These are phyloP conservation scores for Phymorhynchus buccinoides DNA, from an alignment of 1,140 invertebrate species.

Conservation along the genomic window DNA sequence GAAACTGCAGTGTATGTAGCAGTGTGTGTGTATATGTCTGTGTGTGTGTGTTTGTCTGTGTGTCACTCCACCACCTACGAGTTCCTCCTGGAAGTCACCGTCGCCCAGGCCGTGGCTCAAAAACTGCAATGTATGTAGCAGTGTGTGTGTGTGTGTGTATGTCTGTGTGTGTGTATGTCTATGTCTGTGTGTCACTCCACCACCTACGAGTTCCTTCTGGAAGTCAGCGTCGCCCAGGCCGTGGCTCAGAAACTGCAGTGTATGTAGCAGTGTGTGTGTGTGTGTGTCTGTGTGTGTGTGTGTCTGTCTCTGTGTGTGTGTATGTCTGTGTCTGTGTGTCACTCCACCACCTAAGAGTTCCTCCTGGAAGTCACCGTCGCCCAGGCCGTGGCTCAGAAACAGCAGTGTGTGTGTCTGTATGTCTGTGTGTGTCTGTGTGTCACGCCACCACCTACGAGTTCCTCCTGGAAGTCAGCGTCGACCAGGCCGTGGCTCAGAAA, in stretches of 20 bases:
- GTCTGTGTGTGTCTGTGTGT: too few species aligned
- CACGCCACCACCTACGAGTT: conserved; percentile 86
- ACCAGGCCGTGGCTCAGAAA: conserved; percentile 93
- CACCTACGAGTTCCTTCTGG: too few species aligned
- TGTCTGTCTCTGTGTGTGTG: neutral
- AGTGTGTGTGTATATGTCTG: too few species aligned
- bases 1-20: conserved; percentile 89
- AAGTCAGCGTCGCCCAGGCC: too few species aligned
- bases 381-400: conserved; percentile 80
- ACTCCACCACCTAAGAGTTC: conserved; percentile 82
- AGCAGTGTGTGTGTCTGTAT: too few species aligned
- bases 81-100: conserved; percentile 88
- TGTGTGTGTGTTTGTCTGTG: conserved; percentile 41
- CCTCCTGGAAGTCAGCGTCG: conserved; percentile 90
- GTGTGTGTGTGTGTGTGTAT: neutral
- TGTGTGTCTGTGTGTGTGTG: neutral
- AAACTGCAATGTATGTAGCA: conserved; percentile 89
- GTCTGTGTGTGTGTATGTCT: neutral
- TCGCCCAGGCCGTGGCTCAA: conserved; percentile 93
- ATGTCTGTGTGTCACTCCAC: too few species aligned
- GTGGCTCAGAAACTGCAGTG: too few species aligned
- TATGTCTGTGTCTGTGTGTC: neutral
- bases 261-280: too few species aligned
- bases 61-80: conserved; percentile 87
- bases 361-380: conserved; percentile 92